A percentile compares a stretch with the other conserved stretches of the same genome.
These are phyloP conservation scores for Graphium colonna DNA, from an alignment of 2,888 invertebrate species.

Conservation along the genomic window DNA sequence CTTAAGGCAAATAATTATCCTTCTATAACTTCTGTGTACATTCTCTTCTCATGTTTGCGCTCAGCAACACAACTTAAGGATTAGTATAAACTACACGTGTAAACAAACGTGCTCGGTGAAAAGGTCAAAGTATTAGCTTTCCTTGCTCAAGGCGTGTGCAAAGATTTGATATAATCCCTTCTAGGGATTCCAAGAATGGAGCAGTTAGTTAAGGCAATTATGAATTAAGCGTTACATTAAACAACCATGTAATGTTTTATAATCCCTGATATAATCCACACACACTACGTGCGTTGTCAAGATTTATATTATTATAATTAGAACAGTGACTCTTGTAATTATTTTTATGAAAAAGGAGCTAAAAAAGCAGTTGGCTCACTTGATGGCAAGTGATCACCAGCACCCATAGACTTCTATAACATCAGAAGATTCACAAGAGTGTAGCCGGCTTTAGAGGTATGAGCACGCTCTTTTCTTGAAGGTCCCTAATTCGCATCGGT, in stretches of 20 bases:
- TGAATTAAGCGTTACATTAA: slow-evolving; percentile 29
- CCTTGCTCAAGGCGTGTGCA: slow-evolving; percentile 27
- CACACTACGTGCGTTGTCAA: not conserved
- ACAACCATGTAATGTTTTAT: slow-evolving; percentile 9
- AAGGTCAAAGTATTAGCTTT: slow-evolving; percentile 36
- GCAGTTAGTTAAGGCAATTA: slow-evolving; percentile 30
- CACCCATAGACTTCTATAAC: no score
- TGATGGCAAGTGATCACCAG: no score
- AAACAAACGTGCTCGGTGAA: slow-evolving; percentile 34
- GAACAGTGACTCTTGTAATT: no score
- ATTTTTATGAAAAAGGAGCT: no score
- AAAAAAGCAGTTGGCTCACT: no score
- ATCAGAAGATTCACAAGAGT: no score
- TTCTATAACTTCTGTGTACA: slow-evolving; percentile 15
- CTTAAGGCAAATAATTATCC: slow-evolving; percentile 1
- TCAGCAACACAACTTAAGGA: slow-evolving; percentile 18
- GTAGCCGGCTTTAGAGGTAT: no score
- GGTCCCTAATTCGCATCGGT: no score
- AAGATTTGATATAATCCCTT: slow-evolving; percentile 33
- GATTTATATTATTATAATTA: no score
- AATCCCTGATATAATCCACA: slow-evolving; percentile 4
- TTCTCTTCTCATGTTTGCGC: slow-evolving; percentile 13
- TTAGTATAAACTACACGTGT: slow-evolving; percentile 29
- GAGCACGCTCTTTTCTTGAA: no score
- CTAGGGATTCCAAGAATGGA: slow-evolving; percentile 23